Conservation (phyloP, 2,888 invertebrate species). For the Ophioninae sp. region DNA sequence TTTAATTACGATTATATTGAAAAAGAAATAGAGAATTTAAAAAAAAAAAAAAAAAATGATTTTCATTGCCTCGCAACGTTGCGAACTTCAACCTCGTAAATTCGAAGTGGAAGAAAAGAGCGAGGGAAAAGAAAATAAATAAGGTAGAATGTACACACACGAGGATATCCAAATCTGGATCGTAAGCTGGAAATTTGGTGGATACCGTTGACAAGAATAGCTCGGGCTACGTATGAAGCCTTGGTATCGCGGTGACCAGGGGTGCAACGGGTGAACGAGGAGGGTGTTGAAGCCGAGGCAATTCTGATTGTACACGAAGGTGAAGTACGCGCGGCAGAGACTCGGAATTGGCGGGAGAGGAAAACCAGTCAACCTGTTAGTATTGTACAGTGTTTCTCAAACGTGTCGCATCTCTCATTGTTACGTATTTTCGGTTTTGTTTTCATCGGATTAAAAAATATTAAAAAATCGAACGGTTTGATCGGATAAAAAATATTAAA, state of each 20-base stretch:
- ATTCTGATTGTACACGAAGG: slow-evolving; percentile 26
- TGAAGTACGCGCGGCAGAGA: slow-evolving; percentile 46
- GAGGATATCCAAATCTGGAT: background rate
- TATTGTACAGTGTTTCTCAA: slow-evolving; percentile 76
- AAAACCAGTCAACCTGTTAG: slow-evolving; percentile 77
- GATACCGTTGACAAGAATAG: background rate
- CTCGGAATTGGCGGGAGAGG: slow-evolving; percentile 37
- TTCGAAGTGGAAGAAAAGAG: background rate
- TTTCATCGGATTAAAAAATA: background rate
- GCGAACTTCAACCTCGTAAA: too few relatives aligned
- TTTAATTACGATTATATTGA: too few relatives aligned
- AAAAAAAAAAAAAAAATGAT: too few relatives aligned
- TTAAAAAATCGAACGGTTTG: too few relatives aligned
- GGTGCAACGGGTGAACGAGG: too few relatives aligned
- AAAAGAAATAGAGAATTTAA: too few relatives aligned
- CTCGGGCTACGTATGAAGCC: slow-evolving; percentile 74
- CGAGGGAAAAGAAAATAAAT: background rate
- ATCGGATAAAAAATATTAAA: too few relatives aligned
- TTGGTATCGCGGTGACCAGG: slow-evolving; percentile 66
- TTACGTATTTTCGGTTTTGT: slow-evolving; percentile 17
- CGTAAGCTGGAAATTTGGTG: background rate
- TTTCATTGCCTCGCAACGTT: too few relatives aligned
- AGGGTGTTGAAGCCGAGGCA: too few relatives aligned
- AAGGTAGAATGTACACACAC: background rate
- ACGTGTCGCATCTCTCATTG: slow-evolving; percentile 47